Conservation (phyloP, 2,113 vertebrate genomes). For the Ophiodon elongatus region DNA sequence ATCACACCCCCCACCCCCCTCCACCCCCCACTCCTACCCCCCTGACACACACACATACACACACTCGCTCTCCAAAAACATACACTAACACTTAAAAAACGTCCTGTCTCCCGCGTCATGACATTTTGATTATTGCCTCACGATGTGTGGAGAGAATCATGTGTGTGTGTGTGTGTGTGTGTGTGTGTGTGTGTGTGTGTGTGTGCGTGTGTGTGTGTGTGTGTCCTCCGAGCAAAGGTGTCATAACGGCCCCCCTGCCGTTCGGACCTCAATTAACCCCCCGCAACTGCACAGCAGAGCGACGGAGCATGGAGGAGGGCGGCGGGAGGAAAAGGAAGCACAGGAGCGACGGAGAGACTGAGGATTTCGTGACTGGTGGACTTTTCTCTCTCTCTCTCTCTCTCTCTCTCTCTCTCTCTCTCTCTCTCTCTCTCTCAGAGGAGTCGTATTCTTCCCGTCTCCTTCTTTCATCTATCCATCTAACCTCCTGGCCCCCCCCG, state of each 20-base stretch:
- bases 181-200: conserved; percentile 30
- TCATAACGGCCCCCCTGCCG: conserved; percentile 75
- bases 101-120: conserved; percentile 1
- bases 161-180: conserved; percentile 32
- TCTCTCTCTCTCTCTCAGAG: conserved; percentile 60
- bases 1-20: conserved; percentile 42
- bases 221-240: conserved; percentile 64
- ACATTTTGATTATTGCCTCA: conserved; percentile 32
- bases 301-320: conserved; percentile 36
- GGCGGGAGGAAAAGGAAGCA: conserved; percentile 47
- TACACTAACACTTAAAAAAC: conserved; percentile 18
- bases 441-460: conserved; percentile 59
- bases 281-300: conserved; percentile 69
- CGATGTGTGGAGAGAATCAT: conserved; percentile 2
- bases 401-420: conserved; percentile 68
- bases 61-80: conserved; percentile 7
- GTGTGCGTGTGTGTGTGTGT: conserved; percentile 29
- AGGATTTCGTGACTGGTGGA: no score
- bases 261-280: conserved; percentile 81
- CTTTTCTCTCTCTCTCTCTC: conserved; percentile 62
- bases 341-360: conserved; percentile 41
- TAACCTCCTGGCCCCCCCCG: conserved; percentile 51
- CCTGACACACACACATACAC: conserved; percentile 6
- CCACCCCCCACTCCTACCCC: no score
- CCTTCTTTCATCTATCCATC: conserved; percentile 73